Percentiles rank a stretch among this genome's conserved stretches.
phyloP scores from a whole-genome alignment of 2,113 vertebrate species.

The Gopherus flavomarginatus region DNA sequence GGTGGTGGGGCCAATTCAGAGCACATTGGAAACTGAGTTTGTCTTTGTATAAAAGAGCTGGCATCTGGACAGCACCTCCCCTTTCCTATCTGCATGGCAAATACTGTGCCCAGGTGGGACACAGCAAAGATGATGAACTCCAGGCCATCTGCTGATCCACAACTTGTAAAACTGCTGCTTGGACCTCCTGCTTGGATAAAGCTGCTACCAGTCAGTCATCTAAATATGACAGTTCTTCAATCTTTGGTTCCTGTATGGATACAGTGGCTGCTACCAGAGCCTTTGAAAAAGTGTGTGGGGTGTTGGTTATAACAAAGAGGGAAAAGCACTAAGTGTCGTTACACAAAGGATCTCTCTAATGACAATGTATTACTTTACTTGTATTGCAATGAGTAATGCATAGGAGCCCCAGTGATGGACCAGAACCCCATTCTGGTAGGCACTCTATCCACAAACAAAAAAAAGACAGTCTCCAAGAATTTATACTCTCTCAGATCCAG shows the following conservation, averaged over 20 bases:
- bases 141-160: neutral
- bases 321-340: neutral
- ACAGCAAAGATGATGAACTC: neutral
- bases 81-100: neutral
- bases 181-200: neutral
- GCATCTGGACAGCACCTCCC: fast-evolving
- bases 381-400: neutral
- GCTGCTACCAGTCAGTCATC: neutral
- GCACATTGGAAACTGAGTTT: neutral
- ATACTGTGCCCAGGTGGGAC: neutral
- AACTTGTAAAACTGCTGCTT: neutral
- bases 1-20: neutral
- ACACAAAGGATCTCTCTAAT: fast-evolving
- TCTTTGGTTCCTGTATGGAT: neutral
- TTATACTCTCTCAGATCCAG: neutral
- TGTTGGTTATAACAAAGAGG: neutral
- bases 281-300: neutral
- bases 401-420: neutral
- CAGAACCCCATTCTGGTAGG: neutral
- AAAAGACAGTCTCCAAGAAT: neutral
- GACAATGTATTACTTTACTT: neutral
- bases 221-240: neutral
- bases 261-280: neutral
- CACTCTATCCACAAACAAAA: neutral
- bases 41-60: neutral